Evolutionary conservation across 2,797 vertebrate species (phyloP).

Genomic region (Muscicapa comitata): DNA sequence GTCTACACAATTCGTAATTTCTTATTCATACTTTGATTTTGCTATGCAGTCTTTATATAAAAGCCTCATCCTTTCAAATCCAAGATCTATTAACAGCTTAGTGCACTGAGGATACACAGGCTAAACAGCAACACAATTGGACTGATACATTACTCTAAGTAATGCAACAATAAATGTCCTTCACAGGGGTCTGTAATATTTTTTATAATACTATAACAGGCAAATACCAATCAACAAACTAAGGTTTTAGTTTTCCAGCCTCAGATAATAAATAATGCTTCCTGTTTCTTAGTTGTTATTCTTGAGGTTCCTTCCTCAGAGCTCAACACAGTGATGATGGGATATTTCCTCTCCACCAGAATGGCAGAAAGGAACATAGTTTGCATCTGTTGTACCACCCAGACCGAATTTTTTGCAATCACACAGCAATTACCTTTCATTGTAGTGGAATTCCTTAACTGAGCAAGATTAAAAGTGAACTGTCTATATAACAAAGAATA

Average conservation of each 20-base stretch:
- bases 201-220: background rate
- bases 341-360: background rate
- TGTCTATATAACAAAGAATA: background rate
- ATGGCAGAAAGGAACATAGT: background rate
- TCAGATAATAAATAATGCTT: background rate
- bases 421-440: background rate
- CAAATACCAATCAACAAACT: background rate
- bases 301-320: slow-evolving; percentile 12
- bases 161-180: background rate
- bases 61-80: background rate
- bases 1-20: background rate
- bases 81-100: background rate
- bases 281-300: background rate
- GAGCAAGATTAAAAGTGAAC: slow-evolving; percentile 52
- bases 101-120: background rate
- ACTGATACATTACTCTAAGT: background rate
- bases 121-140: background rate
- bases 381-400: background rate
- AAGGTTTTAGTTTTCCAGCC: background rate
- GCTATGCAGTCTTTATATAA: background rate
- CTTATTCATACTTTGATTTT: background rate
- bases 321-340: background rate
- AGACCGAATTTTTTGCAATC: background rate
- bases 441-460: slow-evolving; percentile 18
- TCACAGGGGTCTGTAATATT: background rate